These are phyloP conservation scores for Tricholauxania praeusta DNA, from an alignment of 2,888 invertebrate genomes.

Conservation along the genomic window DNA sequence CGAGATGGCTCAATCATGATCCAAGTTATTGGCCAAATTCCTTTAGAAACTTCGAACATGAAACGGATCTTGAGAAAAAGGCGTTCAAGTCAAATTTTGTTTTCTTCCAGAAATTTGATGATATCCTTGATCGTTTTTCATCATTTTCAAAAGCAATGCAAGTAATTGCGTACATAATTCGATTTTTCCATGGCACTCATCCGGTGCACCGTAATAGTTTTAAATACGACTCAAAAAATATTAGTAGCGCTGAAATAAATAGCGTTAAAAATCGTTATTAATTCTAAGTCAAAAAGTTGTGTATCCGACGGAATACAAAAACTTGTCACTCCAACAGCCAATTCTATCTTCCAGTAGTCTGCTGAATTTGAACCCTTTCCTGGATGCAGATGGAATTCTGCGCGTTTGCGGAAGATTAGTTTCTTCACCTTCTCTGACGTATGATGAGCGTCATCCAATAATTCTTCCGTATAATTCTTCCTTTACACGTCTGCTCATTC, in stretches of 20 bases:
- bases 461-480: too few relatives aligned
- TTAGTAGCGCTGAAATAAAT: too few relatives aligned
- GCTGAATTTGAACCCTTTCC: conserved; percentile 33
- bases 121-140: conserved; percentile 22
- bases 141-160: too few relatives aligned
- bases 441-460: conserved; percentile 32
- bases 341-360: conserved; percentile 21
- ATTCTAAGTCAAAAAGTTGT: too few relatives aligned
- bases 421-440: conserved; percentile 17
- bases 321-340: too few relatives aligned
- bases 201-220: too few relatives aligned
- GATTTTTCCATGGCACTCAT: too few relatives aligned
- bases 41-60: not conserved
- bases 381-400: conserved; percentile 29
- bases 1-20: not conserved
- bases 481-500: too few relatives aligned
- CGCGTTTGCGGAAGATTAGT: conserved; percentile 32
- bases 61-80: not conserved
- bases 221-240: too few relatives aligned
- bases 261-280: too few relatives aligned
- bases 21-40: not conserved
- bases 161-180: too few relatives aligned
- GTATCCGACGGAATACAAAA: too few relatives aligned
- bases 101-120: not conserved
- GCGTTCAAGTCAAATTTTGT: not conserved